Evolutionary conservation across 92 coral and sea anemone genomes (phyloP).

Genomic region (Anthopleura xanthogrammica): DNA sequence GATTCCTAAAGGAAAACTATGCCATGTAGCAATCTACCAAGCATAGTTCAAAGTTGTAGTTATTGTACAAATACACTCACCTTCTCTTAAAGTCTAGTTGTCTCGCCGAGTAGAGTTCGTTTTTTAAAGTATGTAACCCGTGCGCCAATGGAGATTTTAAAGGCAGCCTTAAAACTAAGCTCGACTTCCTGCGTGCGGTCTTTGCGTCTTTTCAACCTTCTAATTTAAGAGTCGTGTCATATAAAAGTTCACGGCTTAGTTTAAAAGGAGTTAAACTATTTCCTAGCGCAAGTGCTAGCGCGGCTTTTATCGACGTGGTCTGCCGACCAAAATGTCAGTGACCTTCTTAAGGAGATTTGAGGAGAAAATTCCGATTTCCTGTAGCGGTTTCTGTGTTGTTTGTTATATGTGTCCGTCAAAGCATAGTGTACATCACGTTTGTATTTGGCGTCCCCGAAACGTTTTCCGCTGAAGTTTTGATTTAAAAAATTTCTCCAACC

Average conservation of each 20-base stretch:
- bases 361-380: slow-evolving; percentile 1
- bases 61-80: too few relatives aligned
- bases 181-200: not conserved
- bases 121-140: not conserved
- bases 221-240: not conserved
- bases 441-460: not conserved
- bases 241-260: not conserved
- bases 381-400: not conserved
- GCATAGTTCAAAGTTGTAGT: too few relatives aligned
- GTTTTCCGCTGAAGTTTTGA: not conserved
- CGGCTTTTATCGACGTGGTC: not conserved
- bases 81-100: too few relatives aligned
- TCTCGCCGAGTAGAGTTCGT: not conserved
- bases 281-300: not conserved
- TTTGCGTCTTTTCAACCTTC: not conserved
- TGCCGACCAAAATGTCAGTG: not conserved
- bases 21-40: too few relatives aligned
- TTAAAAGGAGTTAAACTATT: not conserved
- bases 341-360: slow-evolving; percentile 1
- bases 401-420: not conserved
- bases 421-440: not conserved
- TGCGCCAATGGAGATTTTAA: not conserved
- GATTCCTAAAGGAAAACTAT: too few relatives aligned
- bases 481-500: not conserved
- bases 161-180: too few relatives aligned